Base-by-base conservation (phyloP, 2,113 vertebrate species). In the Megaceryle torquata region DNA sequence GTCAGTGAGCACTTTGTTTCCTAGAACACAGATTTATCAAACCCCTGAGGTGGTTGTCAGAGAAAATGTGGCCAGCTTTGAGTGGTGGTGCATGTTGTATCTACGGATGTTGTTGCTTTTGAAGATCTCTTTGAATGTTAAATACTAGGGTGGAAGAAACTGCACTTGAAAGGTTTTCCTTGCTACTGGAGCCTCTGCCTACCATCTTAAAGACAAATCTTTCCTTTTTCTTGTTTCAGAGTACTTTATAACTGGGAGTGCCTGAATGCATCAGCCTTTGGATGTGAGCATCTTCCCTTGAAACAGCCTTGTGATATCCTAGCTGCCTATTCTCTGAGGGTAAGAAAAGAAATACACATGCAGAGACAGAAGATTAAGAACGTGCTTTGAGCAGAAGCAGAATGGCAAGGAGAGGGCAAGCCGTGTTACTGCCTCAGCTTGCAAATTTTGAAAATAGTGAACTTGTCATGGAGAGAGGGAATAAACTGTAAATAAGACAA, bases 171-270 rank as follows among this genome's bases (percentile, higher is more conserved):
- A 64, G 5, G 21, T 75, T 91, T 92, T 78, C 50, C 56, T 81
- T 86, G 12, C 39, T 71, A 22, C 24, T 57, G n/a, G 54, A 63
- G 33, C 37, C 28, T 86, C 51, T 69, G 37, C 46, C 31, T 88
- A 20, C 43, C 13, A 16, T 61, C 44, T 61, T 87, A 57, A 93
- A 88, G 37, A 64, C 11, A 81, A 81, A 88, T 86, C 3, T 68
- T 78, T 43, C 88, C 10, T 80, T 88, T 84, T 88, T 95, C 11
- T 78, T 64, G 2, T 94, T 96, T 69, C 93, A 97, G 96, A 87
- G 7, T 72, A 13, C 50, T 76, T 88, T 87, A 25, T 89, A 44
- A 76, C 54, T 50, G 57, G 5, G 69, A 43, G 80, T 82, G 81
- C 69, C 80, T 93, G 95, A 82, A 89, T 85, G 70, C 70, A 43